Conservation (phyloP, 2,797 vertebrate genomes). For the Gephyroberyx darwinii region DNA sequence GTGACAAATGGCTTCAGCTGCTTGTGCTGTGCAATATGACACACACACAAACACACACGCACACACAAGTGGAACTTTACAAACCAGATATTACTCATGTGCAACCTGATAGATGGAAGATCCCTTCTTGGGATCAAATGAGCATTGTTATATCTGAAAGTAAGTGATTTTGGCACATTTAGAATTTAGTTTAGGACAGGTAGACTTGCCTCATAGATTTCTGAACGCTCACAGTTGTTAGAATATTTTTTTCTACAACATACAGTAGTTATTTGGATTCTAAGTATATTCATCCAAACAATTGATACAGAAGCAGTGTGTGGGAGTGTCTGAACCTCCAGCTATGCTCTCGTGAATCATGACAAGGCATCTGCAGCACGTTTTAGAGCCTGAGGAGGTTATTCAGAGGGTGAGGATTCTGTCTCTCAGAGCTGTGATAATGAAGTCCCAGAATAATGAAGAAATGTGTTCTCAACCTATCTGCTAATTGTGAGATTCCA, state of each 20-base stretch:
- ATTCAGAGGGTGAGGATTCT: slow-evolving; percentile 11
- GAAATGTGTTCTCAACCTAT: slow-evolving; percentile 20
- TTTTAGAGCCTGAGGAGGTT: slow-evolving; percentile 51
- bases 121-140: background rate
- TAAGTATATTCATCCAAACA: background rate
- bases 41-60: background rate
- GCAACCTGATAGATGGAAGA: background rate
- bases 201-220: background rate
- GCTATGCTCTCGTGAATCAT: slow-evolving; percentile 4
- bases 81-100: background rate
- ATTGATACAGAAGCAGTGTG: background rate
- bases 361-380: slow-evolving; percentile 22
- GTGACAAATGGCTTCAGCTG: slow-evolving; percentile 32
- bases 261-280: background rate
- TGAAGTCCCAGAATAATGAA: slow-evolving; percentile 62
- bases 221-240: background rate
- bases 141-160: background rate
- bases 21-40: slow-evolving; percentile 13
- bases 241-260: background rate
- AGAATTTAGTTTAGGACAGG: too few species aligned
- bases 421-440: slow-evolving; percentile 70
- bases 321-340: background rate
- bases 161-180: too few species aligned
- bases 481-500: slow-evolving; percentile 59
- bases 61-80: background rate